A percentile compares a stretch with the other conserved stretches of the same genome.
Evolutionary conservation across 2,797 vertebrate species (phyloP).

Genomic region (Acanthis flammea): DNA sequence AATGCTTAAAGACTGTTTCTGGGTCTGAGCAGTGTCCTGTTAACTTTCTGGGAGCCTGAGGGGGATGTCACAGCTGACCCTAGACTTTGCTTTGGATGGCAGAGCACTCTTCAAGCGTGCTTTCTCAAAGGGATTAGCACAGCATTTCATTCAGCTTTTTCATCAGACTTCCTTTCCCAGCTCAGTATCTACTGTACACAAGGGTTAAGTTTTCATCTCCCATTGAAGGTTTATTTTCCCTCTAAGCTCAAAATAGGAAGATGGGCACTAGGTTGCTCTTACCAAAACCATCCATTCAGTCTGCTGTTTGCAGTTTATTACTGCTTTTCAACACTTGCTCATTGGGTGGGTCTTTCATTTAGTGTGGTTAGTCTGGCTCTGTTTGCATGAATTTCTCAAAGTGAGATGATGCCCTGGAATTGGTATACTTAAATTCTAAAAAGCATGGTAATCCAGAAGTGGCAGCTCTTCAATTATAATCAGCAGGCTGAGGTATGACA

Average conservation of each 20-base stretch:
- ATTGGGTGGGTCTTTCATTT: not conserved
- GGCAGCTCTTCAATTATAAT: not conserved
- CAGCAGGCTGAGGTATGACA: not conserved
- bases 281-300: not conserved
- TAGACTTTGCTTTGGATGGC: slow-evolving; percentile 66
- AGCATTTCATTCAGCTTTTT: slow-evolving; percentile 72
- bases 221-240: not conserved
- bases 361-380: not conserved
- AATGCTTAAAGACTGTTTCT: slow-evolving; percentile 64
- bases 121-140: slow-evolving; percentile 65
- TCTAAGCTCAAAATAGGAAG: not conserved
- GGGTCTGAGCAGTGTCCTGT: slow-evolving; percentile 39
- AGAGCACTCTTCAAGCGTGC: slow-evolving; percentile 66
- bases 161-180: slow-evolving; percentile 53
- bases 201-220: slow-evolving; percentile 31
- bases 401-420: not conserved
- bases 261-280: slow-evolving; percentile 8
- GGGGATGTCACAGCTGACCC: slow-evolving; percentile 59
- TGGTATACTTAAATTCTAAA: not conserved
- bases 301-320: slow-evolving; percentile 11
- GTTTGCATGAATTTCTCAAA: not conserved
- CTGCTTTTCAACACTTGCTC: slow-evolving; percentile 13
- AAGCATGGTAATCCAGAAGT: not conserved
- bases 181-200: slow-evolving; percentile 49
- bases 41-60: slow-evolving; percentile 61